Percentiles rank a stretch among this genome's conserved stretches.
Evolutionary conservation across 30 jellyfish, hydroid and myxozoan species (phyloP).

Genomic region (Aurelia aurita): DNA sequence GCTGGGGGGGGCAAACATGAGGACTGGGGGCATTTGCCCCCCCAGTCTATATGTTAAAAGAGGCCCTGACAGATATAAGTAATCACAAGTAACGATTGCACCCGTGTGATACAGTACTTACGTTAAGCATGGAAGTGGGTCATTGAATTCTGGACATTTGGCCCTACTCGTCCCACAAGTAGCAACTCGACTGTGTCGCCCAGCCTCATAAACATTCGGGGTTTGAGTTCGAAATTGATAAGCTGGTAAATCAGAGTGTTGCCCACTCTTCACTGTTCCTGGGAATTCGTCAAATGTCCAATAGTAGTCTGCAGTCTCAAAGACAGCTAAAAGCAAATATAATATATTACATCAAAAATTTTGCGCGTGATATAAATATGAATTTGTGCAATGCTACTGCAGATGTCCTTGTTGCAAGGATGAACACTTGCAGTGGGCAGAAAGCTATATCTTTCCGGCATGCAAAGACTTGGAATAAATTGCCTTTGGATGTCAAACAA

Average conservation of each 20-base stretch:
- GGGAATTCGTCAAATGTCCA: not conserved
- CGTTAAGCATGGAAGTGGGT: constrained; percentile 2
- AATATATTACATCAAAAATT: not conserved
- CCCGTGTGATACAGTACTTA: not conserved
- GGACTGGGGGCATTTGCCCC: too few species aligned
- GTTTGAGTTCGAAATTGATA: not conserved
- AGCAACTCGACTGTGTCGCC: not conserved
- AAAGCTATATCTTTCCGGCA: too few species aligned
- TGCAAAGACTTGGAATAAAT: too few species aligned
- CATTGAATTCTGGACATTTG: not conserved
- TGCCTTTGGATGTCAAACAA: too few species aligned
- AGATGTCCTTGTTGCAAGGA: too few species aligned
- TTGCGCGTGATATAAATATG: too few species aligned
- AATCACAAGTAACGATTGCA: too few species aligned
- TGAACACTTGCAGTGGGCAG: too few species aligned
- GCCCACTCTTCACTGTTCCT: not conserved
- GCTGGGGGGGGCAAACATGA: too few species aligned
- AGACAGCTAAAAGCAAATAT: not conserved
- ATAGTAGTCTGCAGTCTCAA: constrained; percentile 13
- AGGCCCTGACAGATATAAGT: too few species aligned
- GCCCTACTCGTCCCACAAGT: not conserved
- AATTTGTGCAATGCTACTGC: too few species aligned
- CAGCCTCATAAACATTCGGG: constrained; percentile 6
- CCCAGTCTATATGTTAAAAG: too few species aligned
- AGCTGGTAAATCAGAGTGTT: not conserved